Conservation (phyloP, 37 sponge, comb jelly and placozoan genomes). For the Cladorhizidae sp. region DNA sequence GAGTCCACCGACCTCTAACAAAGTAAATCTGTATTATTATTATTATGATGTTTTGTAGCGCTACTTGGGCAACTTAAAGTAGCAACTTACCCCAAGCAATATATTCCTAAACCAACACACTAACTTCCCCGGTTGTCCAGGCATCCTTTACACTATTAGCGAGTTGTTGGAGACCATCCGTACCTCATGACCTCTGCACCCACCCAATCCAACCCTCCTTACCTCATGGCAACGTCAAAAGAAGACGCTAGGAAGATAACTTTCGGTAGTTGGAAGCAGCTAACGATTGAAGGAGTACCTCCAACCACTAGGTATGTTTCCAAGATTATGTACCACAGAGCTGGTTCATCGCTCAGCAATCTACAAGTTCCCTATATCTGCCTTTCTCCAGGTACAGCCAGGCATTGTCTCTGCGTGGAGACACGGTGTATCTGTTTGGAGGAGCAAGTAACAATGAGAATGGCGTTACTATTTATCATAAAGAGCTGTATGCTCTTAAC, state of each 20-base stretch:
- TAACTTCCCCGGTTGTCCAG: constrained; percentile 57
- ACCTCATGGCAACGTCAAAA: not conserved
- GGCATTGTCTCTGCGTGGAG: constrained; percentile 28
- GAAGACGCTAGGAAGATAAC: not conserved
- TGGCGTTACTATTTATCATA: constrained; percentile 26
- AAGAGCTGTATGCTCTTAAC: constrained; percentile 53
- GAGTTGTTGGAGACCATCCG: too few species aligned
- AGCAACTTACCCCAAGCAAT: constrained; percentile 60
- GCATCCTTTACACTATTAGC: constrained; percentile 7
- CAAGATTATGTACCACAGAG: too few species aligned
- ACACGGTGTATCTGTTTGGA: constrained; percentile 60
- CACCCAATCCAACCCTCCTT: too few species aligned
- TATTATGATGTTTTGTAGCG: too few species aligned
- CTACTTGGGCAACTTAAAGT: not conserved
- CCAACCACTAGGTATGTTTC: constrained; percentile 33
- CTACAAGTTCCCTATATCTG: not conserved
- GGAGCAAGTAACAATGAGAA: constrained; percentile 41
- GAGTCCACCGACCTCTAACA: constrained; percentile 35
- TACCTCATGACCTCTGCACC: too few species aligned
- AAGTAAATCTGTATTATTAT: not conserved
- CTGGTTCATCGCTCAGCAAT: too few species aligned
- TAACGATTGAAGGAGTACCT: constrained; percentile 11
- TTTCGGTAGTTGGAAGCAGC: constrained; percentile 37
- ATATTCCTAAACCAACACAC: constrained; percentile 59
- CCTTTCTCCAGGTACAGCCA: constrained; percentile 53